Evolutionary conservation across 1,140 invertebrate genomes (phyloP).

Genomic region (Oedothorax gibbosus): DNA sequence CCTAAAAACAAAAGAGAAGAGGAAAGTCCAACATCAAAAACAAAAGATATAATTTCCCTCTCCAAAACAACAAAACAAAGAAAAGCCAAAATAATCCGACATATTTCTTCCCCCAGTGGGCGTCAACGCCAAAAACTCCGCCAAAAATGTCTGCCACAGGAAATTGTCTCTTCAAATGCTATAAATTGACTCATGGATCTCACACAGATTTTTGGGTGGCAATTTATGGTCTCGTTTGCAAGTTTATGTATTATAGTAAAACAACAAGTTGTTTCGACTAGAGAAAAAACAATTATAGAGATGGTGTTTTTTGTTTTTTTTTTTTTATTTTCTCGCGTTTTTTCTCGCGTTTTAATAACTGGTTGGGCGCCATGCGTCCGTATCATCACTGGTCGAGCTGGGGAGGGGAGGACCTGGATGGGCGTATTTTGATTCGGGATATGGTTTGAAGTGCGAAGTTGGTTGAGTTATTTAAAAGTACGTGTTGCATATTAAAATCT

Average conservation of each 20-base stretch:
- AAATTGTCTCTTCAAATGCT: slow-evolving; percentile 53
- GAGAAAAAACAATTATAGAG: neutral
- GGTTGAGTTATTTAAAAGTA: no score
- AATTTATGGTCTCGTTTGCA: slow-evolving; percentile 44
- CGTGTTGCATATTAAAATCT: no score
- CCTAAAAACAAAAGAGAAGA: neutral
- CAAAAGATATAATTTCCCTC: slow-evolving; percentile 4
- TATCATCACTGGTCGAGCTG: neutral
- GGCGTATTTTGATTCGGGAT: no score
- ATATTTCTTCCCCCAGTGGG: slow-evolving; percentile 39
- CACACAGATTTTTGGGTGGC: slow-evolving; percentile 48
- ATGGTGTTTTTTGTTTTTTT: neutral
- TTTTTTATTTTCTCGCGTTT: no score
- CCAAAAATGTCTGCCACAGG: slow-evolving; percentile 45
- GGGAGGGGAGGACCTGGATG: no score
- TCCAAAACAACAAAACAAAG: neutral
- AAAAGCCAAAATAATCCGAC: neutral
- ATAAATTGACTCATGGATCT: slow-evolving; percentile 46
- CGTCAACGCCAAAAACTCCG: neutral
- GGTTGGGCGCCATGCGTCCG: neutral
- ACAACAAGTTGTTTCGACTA: slow-evolving; percentile 38
- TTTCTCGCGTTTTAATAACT: slow-evolving; percentile 52
- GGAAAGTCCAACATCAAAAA: neutral
- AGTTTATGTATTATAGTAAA: slow-evolving; percentile 37
- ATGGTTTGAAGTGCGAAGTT: no score